These are phyloP conservation scores for Xiphorhynchus elegans DNA, from an alignment of 2,113 vertebrate species.

Conservation along the genomic window DNA sequence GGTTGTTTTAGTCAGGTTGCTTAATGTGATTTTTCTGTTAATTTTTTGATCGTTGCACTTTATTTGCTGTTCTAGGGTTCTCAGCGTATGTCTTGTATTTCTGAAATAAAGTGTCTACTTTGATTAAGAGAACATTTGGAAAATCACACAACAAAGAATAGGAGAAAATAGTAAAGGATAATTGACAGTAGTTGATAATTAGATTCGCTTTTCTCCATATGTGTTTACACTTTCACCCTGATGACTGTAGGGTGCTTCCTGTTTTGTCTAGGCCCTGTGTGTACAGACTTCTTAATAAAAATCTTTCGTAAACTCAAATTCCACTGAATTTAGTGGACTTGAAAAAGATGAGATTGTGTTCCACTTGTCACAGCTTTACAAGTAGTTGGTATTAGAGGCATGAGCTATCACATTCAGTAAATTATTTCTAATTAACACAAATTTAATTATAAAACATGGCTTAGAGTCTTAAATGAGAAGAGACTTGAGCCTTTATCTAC, in stretches of 20 bases:
- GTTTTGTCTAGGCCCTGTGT: neutral
- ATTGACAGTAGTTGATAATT: neutral
- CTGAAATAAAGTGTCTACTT: neutral
- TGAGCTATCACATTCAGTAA: neutral
- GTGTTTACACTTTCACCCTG: neutral
- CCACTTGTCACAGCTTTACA: neutral
- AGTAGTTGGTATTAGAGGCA: neutral
- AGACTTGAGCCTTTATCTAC: neutral
- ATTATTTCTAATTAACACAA: neutral
- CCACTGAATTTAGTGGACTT: neutral
- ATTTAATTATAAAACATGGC: neutral
- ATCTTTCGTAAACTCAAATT: neutral
- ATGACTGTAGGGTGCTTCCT: neutral
- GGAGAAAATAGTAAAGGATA: neutral
- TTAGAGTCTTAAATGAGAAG: neutral
- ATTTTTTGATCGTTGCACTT: neutral
- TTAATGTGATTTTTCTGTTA: neutral
- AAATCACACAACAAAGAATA: neutral
- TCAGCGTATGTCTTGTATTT: neutral
- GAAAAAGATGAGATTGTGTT: neutral
- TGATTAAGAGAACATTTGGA: neutral
- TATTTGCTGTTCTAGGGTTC: neutral
- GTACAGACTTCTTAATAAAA: neutral
- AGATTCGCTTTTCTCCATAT: neutral
- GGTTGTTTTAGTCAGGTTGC: neutral